A percentile compares a stretch with the other conserved stretches of the same genome.
Conservation (phyloP, 2,797 vertebrate species). For the Varecia variegata region DNA sequence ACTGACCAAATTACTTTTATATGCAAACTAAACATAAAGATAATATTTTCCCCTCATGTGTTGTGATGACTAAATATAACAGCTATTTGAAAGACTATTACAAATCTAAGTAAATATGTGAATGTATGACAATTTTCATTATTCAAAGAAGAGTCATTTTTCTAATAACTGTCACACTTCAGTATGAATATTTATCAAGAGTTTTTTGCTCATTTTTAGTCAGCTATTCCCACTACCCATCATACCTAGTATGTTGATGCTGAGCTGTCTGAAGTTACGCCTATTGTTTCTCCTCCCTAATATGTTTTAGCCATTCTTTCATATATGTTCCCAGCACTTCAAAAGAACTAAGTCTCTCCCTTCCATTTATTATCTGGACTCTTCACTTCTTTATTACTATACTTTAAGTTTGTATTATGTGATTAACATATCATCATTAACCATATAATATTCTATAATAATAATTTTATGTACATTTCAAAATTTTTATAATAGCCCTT, state of each 20-base stretch:
- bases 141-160: not conserved
- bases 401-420: not conserved
- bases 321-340: not conserved
- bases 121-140: not conserved
- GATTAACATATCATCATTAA: not conserved
- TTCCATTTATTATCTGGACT: not conserved
- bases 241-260: not conserved
- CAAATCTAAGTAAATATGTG: not conserved
- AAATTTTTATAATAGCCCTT: not conserved
- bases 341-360: not conserved
- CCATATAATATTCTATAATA: not conserved
- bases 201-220: not conserved
- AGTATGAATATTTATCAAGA: not conserved
- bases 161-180: not conserved
- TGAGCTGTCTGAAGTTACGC: not conserved
- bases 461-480: not conserved
- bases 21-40: not conserved
- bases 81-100: not conserved
- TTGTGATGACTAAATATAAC: not conserved
- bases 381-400: not conserved
- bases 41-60: not conserved
- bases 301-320: not conserved
- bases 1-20: not conserved
- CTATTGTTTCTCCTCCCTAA: not conserved
- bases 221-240: not conserved